Evolutionary conservation across 1,140 invertebrate genomes (phyloP), one percentile per base, ranked within the genome.

Genomic region (Lasioglossum baleicum): DNA sequence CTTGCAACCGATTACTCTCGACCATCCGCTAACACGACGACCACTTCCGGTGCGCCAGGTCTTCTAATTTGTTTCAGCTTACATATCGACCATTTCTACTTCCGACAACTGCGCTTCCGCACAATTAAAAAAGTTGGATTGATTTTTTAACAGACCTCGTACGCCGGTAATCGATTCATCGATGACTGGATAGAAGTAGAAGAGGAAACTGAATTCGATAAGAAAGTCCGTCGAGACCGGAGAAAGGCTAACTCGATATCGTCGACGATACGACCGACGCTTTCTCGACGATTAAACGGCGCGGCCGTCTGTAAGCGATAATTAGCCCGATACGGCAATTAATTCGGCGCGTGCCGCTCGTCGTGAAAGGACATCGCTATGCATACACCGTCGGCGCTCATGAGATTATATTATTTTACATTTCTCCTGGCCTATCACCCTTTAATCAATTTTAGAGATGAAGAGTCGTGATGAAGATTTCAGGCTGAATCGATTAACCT

Each of bases 311-410:
- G 58, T 11, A 13, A 48, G 42, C 4, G 53, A 51, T 84, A 71
- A 84, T 84, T 83, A 80, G 40, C 66, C 26, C 20, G 35, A 56
- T 35, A 63, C 61, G 63, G 66, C 78, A 69, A 80, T 80, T 83
- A 80, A 80, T 83, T 58, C 66, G 70, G 20, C 13, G 74, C 64
- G 35, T 31, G 58, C 20, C 26, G 66, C 10, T 56, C 31, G n/a
- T 78, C 40, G 75, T 40, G 63, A 72, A 67, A 72, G 58, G 53
- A 51, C 31, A 53, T 22, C 8, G 71, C 13, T 22, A 35, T 10
- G 22, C 26, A 17, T 53, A 13, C 2, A 48, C 42, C 40, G 40
- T 53, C 44, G 58, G 42, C 35, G 67, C 15, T 56, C 17, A 5
- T 17, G 13, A 15, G 44, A 70, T 64, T 35, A 61, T 11, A 48